These are phyloP conservation scores for Bombyx mandarina DNA, from an alignment of 1,140 invertebrate genomes.

Conservation along the genomic window DNA sequence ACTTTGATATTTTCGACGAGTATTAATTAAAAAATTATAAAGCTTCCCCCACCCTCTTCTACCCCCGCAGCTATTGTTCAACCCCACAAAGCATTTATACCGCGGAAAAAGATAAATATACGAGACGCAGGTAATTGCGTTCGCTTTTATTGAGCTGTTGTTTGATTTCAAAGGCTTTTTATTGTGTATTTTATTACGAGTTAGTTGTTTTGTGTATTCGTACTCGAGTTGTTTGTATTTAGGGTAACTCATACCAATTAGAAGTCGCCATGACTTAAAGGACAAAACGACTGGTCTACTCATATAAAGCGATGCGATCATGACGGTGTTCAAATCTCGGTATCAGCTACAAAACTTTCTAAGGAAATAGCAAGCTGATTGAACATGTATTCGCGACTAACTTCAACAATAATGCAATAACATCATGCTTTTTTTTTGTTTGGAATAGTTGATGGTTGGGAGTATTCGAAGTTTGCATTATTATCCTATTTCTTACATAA, in stretches of 20 bases:
- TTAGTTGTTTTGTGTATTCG: background rate
- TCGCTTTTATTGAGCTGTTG: conserved; percentile 57
- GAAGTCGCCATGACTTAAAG: too few species aligned
- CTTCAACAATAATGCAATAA: too few species aligned
- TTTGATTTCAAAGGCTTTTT: conserved; percentile 60
- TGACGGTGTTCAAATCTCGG: too few species aligned
- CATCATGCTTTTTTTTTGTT: too few species aligned
- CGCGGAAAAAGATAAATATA: conserved; percentile 62
- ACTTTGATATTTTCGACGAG: conserved; percentile 64
- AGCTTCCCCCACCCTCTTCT: conserved; percentile 31
- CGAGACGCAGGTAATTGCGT: conserved; percentile 58
- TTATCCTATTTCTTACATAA: background rate
- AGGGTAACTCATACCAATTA: too few species aligned
- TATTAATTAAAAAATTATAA: conserved; percentile 70
- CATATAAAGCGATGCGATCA: too few species aligned
- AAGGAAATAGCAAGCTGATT: too few species aligned
- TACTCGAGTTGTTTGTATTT: background rate
- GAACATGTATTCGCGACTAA: too few species aligned
- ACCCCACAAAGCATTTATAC: conserved; percentile 58
- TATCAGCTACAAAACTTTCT: too few species aligned
- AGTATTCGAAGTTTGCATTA: too few species aligned
- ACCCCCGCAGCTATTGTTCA: conserved; percentile 49
- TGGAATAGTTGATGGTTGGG: too few species aligned
- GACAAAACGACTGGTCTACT: too few species aligned
- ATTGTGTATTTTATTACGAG: conserved; percentile 26